A percentile compares a stretch with the other conserved stretches of the same genome.
Evolutionary conservation across 2,113 vertebrate species (phyloP).

Genomic region (Apus apus): DNA sequence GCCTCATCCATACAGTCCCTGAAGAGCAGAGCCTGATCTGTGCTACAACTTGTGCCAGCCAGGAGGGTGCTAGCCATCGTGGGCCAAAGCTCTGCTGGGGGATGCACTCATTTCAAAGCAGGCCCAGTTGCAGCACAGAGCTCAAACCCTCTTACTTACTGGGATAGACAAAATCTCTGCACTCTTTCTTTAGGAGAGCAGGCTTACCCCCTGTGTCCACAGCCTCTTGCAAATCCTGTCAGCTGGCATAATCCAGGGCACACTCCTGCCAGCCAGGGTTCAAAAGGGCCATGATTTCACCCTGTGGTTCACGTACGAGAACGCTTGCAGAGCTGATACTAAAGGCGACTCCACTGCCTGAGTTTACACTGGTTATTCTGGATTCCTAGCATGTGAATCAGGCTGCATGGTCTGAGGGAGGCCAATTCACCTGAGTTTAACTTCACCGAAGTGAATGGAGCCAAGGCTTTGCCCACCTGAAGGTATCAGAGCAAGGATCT

Average conservation of each 20-base stretch:
- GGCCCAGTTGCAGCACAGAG: neutral
- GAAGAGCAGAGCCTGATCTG: neutral
- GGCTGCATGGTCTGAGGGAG: neutral
- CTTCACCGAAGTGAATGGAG: rapidly evolving
- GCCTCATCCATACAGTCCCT: neutral
- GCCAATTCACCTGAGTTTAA: conserved; percentile 24
- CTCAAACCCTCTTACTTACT: neutral
- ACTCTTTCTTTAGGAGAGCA: neutral
- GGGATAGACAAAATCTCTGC: neutral
- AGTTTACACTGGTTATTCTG: neutral
- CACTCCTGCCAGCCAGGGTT: neutral
- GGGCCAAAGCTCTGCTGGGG: neutral
- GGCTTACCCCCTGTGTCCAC: rapidly evolving
- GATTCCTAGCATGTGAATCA: conserved; percentile 27
- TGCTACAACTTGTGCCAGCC: neutral
- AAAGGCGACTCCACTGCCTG: neutral
- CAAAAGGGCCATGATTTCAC: neutral
- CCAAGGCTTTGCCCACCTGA: neutral
- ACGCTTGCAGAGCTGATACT: neutral
- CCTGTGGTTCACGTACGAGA: rapidly evolving
- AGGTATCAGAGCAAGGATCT: conserved; percentile 3
- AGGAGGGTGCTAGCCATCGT: rapidly evolving
- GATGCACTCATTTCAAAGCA: neutral
- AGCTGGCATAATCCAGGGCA: neutral
- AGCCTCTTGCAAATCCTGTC: neutral